Evolutionary conservation across 2,888 invertebrate species (phyloP).

Genomic region (Gerris lacustris): DNA sequence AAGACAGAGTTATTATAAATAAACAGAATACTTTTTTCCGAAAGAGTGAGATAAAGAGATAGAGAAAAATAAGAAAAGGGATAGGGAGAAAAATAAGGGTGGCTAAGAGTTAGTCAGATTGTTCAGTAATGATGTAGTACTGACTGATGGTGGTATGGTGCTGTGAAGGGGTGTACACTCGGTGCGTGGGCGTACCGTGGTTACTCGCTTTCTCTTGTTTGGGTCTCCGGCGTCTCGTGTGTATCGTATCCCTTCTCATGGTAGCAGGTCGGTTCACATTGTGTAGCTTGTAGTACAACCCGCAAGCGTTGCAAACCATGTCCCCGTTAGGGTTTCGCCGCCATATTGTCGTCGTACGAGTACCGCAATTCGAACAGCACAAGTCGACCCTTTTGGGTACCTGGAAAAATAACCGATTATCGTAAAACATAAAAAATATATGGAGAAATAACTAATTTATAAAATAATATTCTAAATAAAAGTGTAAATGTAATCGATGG

Average conservation of each 20-base stretch:
- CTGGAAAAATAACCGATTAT: constrained; percentile 14
- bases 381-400: constrained; percentile 58
- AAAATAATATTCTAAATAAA: too few species aligned
- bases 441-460: too few species aligned
- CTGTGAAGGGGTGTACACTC: background rate
- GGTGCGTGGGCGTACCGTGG: background rate
- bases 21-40: too few species aligned
- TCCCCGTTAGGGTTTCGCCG: constrained; percentile 89
- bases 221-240: constrained; percentile 79
- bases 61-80: background rate
- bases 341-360: constrained; percentile 96
- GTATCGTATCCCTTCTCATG: constrained; percentile 93
- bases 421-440: too few species aligned
- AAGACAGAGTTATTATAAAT: too few species aligned
- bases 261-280: constrained; percentile 84
- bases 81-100: too few species aligned
- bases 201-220: constrained; percentile 45
- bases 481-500: too few species aligned
- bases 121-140: background rate
- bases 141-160: background rate
- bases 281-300: constrained; percentile 92
- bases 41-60: too few species aligned
- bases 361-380: constrained; percentile 90
- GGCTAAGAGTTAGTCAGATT: background rate
- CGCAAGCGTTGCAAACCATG: constrained; percentile 98